phyloP scores from a whole-genome alignment of 2,113 vertebrate species.

The Pomatostomus ruficeps region DNA sequence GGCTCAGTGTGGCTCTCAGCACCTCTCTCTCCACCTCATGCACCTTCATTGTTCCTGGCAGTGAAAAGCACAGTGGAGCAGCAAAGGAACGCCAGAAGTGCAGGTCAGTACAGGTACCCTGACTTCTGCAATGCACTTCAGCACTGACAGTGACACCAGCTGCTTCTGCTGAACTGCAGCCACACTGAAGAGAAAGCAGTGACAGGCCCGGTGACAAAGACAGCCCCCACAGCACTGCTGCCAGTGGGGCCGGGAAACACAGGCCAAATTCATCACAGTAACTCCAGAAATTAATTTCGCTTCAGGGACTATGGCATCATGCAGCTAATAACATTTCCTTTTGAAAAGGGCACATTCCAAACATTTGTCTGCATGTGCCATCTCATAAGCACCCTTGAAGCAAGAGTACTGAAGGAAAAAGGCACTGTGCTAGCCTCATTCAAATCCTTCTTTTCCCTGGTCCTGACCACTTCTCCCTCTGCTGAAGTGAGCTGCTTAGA shows the following conservation, averaged over 20 bases:
- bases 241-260: background rate
- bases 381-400: background rate
- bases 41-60: fast-evolving
- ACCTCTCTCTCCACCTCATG: background rate
- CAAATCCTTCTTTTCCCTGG: background rate
- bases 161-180: background rate
- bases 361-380: background rate
- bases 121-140: background rate
- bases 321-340: background rate
- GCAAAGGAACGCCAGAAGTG: background rate
- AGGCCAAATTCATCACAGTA: background rate
- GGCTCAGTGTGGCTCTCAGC: background rate
- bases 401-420: background rate
- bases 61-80: background rate
- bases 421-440: background rate
- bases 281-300: background rate
- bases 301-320: background rate
- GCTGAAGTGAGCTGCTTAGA: background rate
- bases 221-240: background rate
- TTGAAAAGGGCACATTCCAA: background rate
- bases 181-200: background rate
- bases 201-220: background rate
- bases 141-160: background rate
- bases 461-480: background rate
- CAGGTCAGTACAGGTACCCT: background rate